These are phyloP conservation scores for Ceraclea dissimilis DNA, from an alignment of 2,888 invertebrate genomes.

Conservation along the genomic window DNA sequence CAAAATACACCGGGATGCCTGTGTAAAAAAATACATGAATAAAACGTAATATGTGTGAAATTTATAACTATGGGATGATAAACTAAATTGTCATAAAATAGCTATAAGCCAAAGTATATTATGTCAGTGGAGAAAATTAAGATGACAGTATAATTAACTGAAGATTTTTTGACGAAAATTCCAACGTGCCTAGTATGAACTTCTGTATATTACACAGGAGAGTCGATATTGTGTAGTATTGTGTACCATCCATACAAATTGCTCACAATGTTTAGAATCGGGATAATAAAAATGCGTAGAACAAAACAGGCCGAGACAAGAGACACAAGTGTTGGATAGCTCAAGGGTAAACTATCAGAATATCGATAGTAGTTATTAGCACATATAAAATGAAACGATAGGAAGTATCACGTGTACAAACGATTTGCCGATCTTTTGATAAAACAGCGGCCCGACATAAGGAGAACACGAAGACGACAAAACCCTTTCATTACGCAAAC, in stretches of 20 bases:
- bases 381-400: conserved; percentile 29
- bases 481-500: conserved; percentile 16
- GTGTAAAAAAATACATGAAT: not conserved
- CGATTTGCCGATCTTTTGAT: conserved; percentile 36
- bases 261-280: too few species aligned
- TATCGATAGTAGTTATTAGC: conserved; percentile 15
- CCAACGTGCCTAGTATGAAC: too few species aligned
- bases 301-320: not conserved
- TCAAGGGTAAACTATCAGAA: not conserved
- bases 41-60: not conserved
- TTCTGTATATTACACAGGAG: too few species aligned
- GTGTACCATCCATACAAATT: too few species aligned
- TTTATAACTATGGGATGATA: not conserved
- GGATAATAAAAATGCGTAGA: too few species aligned
- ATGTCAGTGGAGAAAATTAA: too few species aligned
- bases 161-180: too few species aligned
- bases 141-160: too few species aligned
- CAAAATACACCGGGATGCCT: not conserved
- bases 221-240: too few species aligned
- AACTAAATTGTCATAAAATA: too few species aligned
- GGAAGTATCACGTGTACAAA: conserved; percentile 52
- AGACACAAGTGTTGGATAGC: not conserved
- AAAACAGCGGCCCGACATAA: conserved; percentile 15
- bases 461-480: conserved; percentile 8
- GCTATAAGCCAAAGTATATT: too few species aligned